Evolutionary conservation across 2,888 invertebrate species (phyloP), one percentile per base, ranked within the genome.

Genomic region (Drosophila anceps): DNA sequence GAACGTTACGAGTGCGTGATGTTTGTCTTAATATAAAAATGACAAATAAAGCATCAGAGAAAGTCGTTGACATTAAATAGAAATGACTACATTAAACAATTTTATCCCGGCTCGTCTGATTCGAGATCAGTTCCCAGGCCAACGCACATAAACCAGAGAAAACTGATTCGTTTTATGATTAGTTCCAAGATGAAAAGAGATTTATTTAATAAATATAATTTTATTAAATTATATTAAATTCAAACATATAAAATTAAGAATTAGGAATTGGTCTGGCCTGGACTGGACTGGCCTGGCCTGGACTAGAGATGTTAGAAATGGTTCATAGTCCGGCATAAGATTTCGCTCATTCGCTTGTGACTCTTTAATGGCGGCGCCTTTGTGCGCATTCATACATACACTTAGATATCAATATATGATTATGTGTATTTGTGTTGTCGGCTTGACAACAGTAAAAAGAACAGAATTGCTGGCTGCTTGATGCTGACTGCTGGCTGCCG

Each of bases 371-470:
- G 73, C 78, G 86, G 86, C 86, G 86, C 86, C 85, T 74, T 71
- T 79, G 76, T 67, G 68, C 76, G 69, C 78, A 84, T 69, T 70
- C 74, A 65, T 44, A 69, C 33, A 50, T 54, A 63, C 31, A 53
- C 35, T 58, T 2, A 27, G n/a, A 64, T 31, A 59, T 24, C 44
- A 15, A 53, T 33, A 58, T 58, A 54, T 73, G 51, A 69, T 50
- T 64, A 48, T 74, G 50, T 68, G 67, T 69, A 63, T 73, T 69
- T 61, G 81, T 73, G 50, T 62, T 67, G 73, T 72, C 81, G 74
- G 72, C 89, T 88, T 87, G 86, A 88, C 86, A 87, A 88, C 89
- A 87, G 87, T 77, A 73, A 82, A 76, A 72, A 63, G 70, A 85
- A 78, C 84, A 84, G 87, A 88, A 88, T 81, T 86, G 81, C 79